Base-by-base conservation (phyloP, 2,888 invertebrate genomes). In the Synanthedon andrenaeformis region DNA sequence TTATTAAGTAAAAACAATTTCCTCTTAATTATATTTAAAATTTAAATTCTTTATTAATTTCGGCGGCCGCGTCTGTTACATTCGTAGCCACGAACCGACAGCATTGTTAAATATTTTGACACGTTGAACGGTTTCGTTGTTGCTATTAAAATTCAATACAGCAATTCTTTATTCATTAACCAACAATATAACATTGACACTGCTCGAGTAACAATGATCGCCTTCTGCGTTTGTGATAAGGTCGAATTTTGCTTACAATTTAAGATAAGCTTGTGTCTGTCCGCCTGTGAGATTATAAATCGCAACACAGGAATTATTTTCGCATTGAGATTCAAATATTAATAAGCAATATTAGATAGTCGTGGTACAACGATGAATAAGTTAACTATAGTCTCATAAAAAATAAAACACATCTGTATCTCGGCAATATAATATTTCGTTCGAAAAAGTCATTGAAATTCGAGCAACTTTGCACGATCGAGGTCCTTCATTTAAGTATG, bases 21-120 rank as follows among this genome's bases (percentile, higher is more conserved):
- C 23, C 23, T 23, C 23, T 35, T 5, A 10, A 10, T 10, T 35
- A 35, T 35, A 35, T 35, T 10, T 35, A 35, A 35, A 35, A 23
- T 23, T 23, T 23, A 23, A 23, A 23, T 5, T 23, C 5, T 0
- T 23, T 23, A 23, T 23, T 23, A 5, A 23, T 23, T 23, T 23
- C 5, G 4, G 1, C 42, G 53, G 59, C 56, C 57, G 55, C 56
- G 50, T 62, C 53, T 66, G 63, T 52, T 49, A 55, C 54, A 53
- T 59, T 55, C 45, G 5, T 45, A 45, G n/a, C 4, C 45, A 45
- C 2, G 35, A 10, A 14, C 45, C 45, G 45, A 45, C 45, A 45
- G 14, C 63, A 58, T 64, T 60, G 64, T 69, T 62, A 65, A 72
- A 70, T 74, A 71, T 74, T 75, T 72, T 72, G 72, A 75, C 74